phyloP scores from a whole-genome alignment of 2,113 vertebrate species.

The Burhinus bistriatus region DNA sequence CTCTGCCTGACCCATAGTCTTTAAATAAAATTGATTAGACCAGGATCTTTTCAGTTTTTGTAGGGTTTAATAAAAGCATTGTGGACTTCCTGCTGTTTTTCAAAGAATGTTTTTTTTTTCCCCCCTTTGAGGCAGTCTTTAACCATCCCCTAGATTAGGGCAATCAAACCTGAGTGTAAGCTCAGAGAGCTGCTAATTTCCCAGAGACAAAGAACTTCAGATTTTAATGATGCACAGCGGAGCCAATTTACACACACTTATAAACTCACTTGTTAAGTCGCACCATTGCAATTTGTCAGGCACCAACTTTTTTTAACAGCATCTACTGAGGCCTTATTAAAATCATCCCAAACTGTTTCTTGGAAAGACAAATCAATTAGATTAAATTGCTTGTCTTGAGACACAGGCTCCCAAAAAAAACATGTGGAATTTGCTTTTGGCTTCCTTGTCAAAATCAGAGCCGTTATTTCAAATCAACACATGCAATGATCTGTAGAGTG shows the following conservation, averaged over 20 bases:
- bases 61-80: not conserved
- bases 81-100: not conserved
- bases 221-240: conserved; percentile 19
- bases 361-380: not conserved
- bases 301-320: conserved; percentile 32
- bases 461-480: not conserved
- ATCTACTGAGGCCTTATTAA: conserved; percentile 41
- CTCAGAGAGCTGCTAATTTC: not conserved
- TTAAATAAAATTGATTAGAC: not conserved
- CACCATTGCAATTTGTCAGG: not conserved
- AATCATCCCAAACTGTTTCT: not conserved
- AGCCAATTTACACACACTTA: not conserved
- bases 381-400: not conserved
- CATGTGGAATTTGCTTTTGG: not conserved
- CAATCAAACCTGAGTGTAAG: not conserved
- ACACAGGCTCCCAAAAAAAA: not conserved
- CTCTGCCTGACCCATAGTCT: not conserved
- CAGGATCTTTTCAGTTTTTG: not conserved
- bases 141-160: not conserved
- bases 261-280: not conserved
- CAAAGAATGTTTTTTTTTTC: not conserved
- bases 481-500: too few species aligned
- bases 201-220: not conserved
- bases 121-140: not conserved
- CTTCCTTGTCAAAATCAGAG: not conserved